Conservation (phyloP, 2,113 vertebrate genomes). For the Pomatostomus ruficeps region DNA sequence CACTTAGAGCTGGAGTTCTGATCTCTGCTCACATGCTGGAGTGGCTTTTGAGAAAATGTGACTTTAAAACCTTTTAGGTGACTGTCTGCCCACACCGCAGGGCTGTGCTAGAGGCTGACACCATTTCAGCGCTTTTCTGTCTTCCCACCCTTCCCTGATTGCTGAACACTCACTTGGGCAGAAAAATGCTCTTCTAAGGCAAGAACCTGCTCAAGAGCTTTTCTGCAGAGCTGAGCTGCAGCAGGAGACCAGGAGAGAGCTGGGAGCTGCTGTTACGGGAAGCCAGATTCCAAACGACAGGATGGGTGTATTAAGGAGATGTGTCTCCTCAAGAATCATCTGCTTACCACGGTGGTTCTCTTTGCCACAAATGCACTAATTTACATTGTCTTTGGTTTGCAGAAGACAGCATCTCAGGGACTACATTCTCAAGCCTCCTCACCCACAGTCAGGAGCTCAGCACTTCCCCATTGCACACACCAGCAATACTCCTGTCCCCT, state of each 20-base stretch:
- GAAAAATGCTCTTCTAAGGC: not conserved
- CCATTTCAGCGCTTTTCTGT: rapidly evolving
- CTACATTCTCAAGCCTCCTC: not conserved
- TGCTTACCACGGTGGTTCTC: not conserved
- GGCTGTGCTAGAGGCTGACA: not conserved
- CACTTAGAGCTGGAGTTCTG: not conserved
- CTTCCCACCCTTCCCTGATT: not conserved
- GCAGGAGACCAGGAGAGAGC: not conserved
- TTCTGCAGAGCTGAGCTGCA: not conserved
- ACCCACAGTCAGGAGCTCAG: not conserved
- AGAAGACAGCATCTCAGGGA: not conserved
- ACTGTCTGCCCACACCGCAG: rapidly evolving
- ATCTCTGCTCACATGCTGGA: rapidly evolving
- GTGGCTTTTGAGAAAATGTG: not conserved
- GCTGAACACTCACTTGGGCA: not conserved
- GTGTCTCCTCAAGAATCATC: rapidly evolving
- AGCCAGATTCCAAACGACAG: not conserved
- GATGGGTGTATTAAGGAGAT: rapidly evolving
- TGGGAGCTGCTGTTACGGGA: rapidly evolving
- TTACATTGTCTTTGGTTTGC: not conserved
- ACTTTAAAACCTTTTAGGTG: not conserved
- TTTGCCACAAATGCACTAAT: not conserved
- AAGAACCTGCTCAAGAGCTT: not conserved
- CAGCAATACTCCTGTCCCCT: too few species aligned
- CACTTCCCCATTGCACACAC: not conserved